phyloP scores from a whole-genome alignment of 2,888 invertebrate genomes.

The Eilema sororculum region DNA sequence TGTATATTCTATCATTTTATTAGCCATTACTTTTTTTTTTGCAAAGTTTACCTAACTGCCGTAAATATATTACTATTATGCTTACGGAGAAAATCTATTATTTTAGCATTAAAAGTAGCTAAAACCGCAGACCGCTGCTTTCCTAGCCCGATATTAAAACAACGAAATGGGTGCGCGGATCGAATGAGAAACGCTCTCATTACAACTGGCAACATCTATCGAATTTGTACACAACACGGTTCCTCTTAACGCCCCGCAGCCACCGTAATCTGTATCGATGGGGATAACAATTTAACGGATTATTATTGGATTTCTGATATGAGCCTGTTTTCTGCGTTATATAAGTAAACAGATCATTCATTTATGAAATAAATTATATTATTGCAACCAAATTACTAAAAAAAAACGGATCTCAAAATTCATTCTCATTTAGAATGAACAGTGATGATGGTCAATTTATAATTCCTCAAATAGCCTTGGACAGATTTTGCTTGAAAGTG shows the following conservation, averaged over 20 bases:
- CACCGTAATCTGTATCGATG: conserved; percentile 29
- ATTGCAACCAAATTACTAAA: background rate
- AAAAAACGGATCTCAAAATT: too few species aligned
- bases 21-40: too few species aligned
- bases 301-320: conserved; percentile 5
- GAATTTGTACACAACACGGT: conserved; percentile 47
- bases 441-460: background rate
- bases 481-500: background rate
- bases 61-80: too few species aligned
- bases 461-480: background rate
- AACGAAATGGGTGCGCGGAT: conserved; percentile 65
- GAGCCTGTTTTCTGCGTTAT: background rate
- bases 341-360: background rate
- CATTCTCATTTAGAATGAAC: too few species aligned
- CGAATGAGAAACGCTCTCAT: conserved; percentile 55
- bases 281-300: conserved; percentile 16
- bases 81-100: too few species aligned
- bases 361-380: background rate
- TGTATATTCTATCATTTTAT: background rate
- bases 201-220: conserved; percentile 44
- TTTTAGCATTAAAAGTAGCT: background rate
- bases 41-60: too few species aligned
- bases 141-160: conserved; percentile 60
- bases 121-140: conserved; percentile 33
- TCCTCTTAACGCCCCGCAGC: conserved; percentile 35